Evolutionary conservation across 1,140 invertebrate genomes (phyloP), one percentile per base, ranked within the genome.

Genomic region (Chrysopa pallens): DNA sequence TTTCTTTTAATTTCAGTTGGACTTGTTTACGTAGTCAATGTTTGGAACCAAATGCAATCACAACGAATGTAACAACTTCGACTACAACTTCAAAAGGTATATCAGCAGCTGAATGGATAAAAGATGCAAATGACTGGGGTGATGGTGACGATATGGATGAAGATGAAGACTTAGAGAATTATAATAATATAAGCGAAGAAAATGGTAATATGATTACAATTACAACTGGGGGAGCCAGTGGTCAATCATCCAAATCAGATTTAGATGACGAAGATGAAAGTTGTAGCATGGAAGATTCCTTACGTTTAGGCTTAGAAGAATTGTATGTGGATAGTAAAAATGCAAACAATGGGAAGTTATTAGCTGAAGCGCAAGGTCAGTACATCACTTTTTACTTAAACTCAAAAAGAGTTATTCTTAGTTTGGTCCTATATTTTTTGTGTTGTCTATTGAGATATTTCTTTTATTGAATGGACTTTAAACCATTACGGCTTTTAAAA

Each of bases 121-220:
- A 66, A n/a, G 75, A 72, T 48, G 78, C 75, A 0, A 74, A 83
- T 55, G 74, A 81, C 48, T 83, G 78, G 78, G 77, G 68, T 1
- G 69, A 74, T 38, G 63, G 63, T 29, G 58, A 59, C 44, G 53
- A 23, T 13, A 15, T 39, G 11, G 8, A 17, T 12, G 53, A 54
- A 1, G 53, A 49, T 29, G 63, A 44, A 62, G 17, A 23, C 17
- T 23, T 23, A 23, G 17, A 23, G 17, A 23, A 23, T 23, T 23
- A 76, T 48, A 66, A 70, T 5, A 74, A 75, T 53, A 55, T 62
- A 14, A 61, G 63, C 29, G 70, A 72, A 53, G 62, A 70, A 49
- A 76, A 78, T 60, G 71, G 73, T 14, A 76, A 78, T 56, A 43
- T 62, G 5, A 58, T 66, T 36, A 51, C 17, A 23, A 23, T 23